Conservation (phyloP, 2,113 vertebrate genomes). For the Megaceryle torquata region DNA sequence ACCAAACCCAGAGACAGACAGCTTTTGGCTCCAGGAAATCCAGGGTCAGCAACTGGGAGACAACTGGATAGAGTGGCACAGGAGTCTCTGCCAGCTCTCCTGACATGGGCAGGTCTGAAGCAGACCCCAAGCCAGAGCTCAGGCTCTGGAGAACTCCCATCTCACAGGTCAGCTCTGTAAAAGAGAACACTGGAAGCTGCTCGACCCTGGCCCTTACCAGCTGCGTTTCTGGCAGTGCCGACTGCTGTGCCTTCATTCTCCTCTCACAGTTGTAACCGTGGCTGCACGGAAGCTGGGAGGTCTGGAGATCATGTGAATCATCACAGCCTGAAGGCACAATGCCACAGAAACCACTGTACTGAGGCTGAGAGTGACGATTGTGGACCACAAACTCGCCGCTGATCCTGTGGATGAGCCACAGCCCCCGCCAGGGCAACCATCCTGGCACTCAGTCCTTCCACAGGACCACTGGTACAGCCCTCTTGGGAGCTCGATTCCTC, state of each 20-base stretch:
- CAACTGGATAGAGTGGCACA: background rate
- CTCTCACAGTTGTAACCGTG: background rate
- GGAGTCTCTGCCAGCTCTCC: background rate
- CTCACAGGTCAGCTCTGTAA: background rate
- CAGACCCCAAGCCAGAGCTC: background rate
- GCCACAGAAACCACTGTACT: background rate
- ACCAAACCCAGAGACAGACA: background rate
- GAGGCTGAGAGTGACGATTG: background rate
- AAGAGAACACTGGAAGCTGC: background rate
- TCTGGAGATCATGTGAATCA: background rate
- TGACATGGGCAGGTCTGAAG: rapidly evolving
- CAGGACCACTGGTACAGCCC: background rate
- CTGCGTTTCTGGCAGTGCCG: background rate
- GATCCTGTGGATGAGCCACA: rapidly evolving
- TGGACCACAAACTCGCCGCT: background rate
- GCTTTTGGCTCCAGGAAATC: background rate
- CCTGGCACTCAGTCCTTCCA: background rate
- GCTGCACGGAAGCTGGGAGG: background rate
- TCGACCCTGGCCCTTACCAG: background rate
- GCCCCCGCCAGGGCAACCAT: background rate
- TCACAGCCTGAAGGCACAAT: rapidly evolving
- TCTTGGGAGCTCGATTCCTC: rapidly evolving
- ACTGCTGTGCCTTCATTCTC: background rate
- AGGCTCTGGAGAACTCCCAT: background rate
- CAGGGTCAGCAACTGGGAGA: background rate